These are phyloP conservation scores for Aphidius ervi DNA, from an alignment of 1,140 invertebrate species.

Conservation along the genomic window DNA sequence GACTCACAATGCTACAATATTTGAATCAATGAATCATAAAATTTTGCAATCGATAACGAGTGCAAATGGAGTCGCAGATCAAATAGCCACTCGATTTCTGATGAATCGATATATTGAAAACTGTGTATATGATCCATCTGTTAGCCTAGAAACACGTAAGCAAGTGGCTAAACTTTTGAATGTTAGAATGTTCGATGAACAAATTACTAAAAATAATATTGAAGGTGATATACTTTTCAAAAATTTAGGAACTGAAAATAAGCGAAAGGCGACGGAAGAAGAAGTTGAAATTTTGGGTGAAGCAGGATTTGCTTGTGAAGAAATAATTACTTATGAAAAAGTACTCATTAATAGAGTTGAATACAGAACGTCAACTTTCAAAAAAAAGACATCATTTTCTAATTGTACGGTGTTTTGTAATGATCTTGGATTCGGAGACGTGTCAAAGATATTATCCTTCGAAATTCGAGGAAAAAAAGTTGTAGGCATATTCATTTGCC, in stretches of 20 bases:
- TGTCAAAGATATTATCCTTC: slow-evolving; percentile 10
- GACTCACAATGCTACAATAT: slow-evolving; percentile 20
- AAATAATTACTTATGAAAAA: slow-evolving; percentile 7
- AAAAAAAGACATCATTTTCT: slow-evolving; percentile 1
- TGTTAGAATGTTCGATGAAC: neutral
- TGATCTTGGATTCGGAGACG: slow-evolving; percentile 2
- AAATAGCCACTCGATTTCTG: slow-evolving; percentile 23
- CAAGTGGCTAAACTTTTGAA: slow-evolving; percentile 1
- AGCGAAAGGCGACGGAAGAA: neutral
- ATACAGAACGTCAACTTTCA: neutral
- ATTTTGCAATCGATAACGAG: slow-evolving; percentile 20
- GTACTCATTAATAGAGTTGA: neutral
- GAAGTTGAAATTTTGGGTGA: neutral
- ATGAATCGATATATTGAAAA: slow-evolving; percentile 21
- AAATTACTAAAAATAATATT: neutral
- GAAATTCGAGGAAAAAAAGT: neutral
- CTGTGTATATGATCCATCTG: neutral
- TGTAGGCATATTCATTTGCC: slow-evolving; percentile 10
- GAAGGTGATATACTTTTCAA: neutral
- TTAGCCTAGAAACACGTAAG: neutral
- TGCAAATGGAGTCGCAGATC: slow-evolving; percentile 17
- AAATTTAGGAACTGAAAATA: neutral
- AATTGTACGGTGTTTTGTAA: slow-evolving; percentile 10
- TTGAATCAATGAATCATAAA: slow-evolving; percentile 25
- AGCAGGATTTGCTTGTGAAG: neutral